Percentiles rank a stretch among this genome's conserved stretches.
Evolutionary conservation across 2,888 invertebrate species (phyloP).

Genomic region (Macrophya annulata): DNA sequence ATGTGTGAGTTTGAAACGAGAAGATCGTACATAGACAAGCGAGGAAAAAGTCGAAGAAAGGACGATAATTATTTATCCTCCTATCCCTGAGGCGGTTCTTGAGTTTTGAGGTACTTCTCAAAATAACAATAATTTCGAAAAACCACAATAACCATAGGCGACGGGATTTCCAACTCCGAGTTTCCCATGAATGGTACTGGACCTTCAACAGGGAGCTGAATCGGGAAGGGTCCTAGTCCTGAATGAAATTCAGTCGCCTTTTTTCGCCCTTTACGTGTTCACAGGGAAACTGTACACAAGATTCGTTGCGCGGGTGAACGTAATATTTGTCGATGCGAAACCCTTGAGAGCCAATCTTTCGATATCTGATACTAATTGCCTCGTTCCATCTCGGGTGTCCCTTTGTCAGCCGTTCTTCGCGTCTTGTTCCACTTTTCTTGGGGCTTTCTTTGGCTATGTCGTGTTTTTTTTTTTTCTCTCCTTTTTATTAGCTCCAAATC

Average conservation of each 20-base stretch:
- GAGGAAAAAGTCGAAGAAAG: neutral
- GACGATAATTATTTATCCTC: slow-evolving; percentile 43
- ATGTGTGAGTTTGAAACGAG: neutral
- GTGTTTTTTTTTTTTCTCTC: slow-evolving; percentile 49
- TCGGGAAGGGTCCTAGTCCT: slow-evolving; percentile 67
- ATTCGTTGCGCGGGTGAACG: slow-evolving; percentile 25
- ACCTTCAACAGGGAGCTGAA: slow-evolving; percentile 58
- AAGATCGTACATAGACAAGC: neutral
- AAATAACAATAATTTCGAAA: slow-evolving; percentile 66
- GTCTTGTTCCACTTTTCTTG: slow-evolving; percentile 58
- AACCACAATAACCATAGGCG: slow-evolving; percentile 60
- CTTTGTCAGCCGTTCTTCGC: slow-evolving; percentile 40
- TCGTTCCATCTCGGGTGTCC: slow-evolving; percentile 58
- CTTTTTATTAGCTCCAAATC: slow-evolving; percentile 25
- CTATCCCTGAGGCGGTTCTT: slow-evolving; percentile 27
- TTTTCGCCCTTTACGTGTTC: slow-evolving; percentile 57
- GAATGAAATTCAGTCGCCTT: slow-evolving; percentile 72
- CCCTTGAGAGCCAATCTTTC: slow-evolving; percentile 65
- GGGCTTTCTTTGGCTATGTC: slow-evolving; percentile 27
- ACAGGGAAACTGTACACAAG: neutral
- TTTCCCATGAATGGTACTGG: slow-evolving; percentile 69
- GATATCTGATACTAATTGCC: slow-evolving; percentile 77
- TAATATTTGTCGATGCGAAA: slow-evolving; percentile 16
- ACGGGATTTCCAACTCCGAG: slow-evolving; percentile 58
- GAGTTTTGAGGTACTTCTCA: slow-evolving; percentile 45